Evolutionary conservation across 2,888 invertebrate species (phyloP).

Genomic region (Diadromus collaris): DNA sequence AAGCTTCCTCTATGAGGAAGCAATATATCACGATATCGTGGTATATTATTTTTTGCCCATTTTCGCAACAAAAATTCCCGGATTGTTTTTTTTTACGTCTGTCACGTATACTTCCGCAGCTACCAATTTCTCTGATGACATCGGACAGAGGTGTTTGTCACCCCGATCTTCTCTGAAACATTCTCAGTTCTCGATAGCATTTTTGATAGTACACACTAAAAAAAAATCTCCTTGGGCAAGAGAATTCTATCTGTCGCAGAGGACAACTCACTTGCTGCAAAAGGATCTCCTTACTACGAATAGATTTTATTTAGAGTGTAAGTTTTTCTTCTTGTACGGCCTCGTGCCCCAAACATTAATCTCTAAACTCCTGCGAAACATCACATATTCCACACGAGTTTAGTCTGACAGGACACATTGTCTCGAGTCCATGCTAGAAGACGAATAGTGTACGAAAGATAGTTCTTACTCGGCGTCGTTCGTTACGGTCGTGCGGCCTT

Average conservation of each 20-base stretch:
- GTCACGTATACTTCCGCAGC: constrained; percentile 53
- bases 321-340: constrained; percentile 68
- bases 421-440: constrained; percentile 64
- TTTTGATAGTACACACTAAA: constrained; percentile 26
- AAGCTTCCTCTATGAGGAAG: too few relatives aligned
- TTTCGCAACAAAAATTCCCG: constrained; percentile 1
- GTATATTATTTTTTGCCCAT: neutral
- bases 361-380: constrained; percentile 63
- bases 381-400: constrained; percentile 10
- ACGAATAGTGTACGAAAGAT: constrained; percentile 74
- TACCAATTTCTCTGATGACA: constrained; percentile 79
- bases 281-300: too few relatives aligned
- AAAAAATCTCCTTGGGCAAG: too few relatives aligned
- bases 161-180: constrained; percentile 43
- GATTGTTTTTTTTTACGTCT: constrained; percentile 8
- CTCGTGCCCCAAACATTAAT: constrained; percentile 43
- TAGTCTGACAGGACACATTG: constrained; percentile 16
- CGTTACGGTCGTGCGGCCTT: constrained; percentile 40
- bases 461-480: constrained; percentile 39
- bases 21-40: constrained; percentile 17
- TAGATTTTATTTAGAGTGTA: neutral
- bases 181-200: constrained; percentile 36
- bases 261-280: too few relatives aligned
- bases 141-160: constrained; percentile 71
- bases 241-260: too few relatives aligned